Evolutionary conservation across 1,140 invertebrate genomes (phyloP).

Genomic region (Penaeus japonicus): DNA sequence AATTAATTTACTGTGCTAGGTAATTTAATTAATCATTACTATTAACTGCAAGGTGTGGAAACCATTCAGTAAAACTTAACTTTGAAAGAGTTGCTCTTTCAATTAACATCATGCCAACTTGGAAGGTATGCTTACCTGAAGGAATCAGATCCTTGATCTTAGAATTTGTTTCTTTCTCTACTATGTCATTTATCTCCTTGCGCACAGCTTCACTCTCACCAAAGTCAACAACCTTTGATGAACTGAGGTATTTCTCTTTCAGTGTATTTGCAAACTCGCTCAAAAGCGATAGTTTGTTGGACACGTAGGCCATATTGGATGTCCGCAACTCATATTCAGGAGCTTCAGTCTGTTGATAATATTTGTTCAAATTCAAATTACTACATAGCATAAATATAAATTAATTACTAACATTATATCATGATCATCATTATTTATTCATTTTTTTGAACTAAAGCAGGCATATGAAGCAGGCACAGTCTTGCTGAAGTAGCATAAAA

Average conservation of each 20-base stretch:
- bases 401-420: not conserved
- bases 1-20: too few species aligned
- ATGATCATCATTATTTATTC: too few species aligned
- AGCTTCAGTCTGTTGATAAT: constrained; percentile 16
- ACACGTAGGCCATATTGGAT: constrained; percentile 43
- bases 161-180: constrained; percentile 41
- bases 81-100: too few species aligned
- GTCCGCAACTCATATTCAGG: constrained; percentile 33
- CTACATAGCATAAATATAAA: not conserved
- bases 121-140: not conserved
- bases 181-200: constrained; percentile 17
- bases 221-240: constrained; percentile 29
- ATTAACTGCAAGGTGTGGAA: too few species aligned
- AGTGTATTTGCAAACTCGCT: constrained; percentile 14
- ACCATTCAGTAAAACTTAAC: too few species aligned
- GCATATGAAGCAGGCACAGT: too few species aligned
- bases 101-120: too few species aligned
- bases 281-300: constrained; percentile 27
- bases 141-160: constrained; percentile 41
- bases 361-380: not conserved
- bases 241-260: constrained; percentile 34
- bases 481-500: too few species aligned
- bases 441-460: too few species aligned
- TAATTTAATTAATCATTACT: too few species aligned
- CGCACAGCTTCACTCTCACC: constrained; percentile 4